Evolutionary conservation across 2,888 invertebrate genomes (phyloP), one percentile per base, ranked within the genome.

Genomic region (Cecidostiba fungosa): DNA sequence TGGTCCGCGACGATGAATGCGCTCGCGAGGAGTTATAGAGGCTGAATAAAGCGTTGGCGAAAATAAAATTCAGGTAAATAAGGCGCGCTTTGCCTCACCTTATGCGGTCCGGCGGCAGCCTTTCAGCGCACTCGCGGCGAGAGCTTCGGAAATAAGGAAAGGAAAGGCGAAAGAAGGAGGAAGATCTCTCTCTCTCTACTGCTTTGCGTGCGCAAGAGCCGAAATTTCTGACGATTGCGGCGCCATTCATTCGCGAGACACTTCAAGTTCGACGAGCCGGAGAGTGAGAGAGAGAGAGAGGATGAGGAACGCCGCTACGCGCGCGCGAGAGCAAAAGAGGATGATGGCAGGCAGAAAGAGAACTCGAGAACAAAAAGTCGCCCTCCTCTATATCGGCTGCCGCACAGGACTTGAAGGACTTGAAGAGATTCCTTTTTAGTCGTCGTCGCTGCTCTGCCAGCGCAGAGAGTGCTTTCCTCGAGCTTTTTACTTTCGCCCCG

Each of bases 181-280:
- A 59, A 59, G 59, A 36, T 36, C 70, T 39, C 36, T 19, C 72
- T 47, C 62, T 23, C 66, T 78, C 43, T 39, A 2, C 39, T 23
- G 23, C 72, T 72, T 77, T 66, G 59, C 59, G 32, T 32, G 43
- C 14, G 43, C 43, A 10, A 1, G 10, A 59, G 47, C n/a, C 32
- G 80, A 69, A 81, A 84, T 77, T 85, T 82, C 77, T 10, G 81
- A 85, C 81, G 85, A 85, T 85, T 81, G 85, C 85, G 77, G 77
- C 81, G 85, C 54, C 85, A 85, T 85, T 85, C 85, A 85, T 85
- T 85, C 81, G 85, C 85, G 81, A 85, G 77, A 85, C 85, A 85
- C 85, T 85, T 77, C 54, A 82, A 85, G 85, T 81, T 80, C 76
- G 85, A 62, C 72, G 78, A 77, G 84, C 16, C 39, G 50, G 1